These are phyloP conservation scores for Leucopsar rothschildi DNA, from an alignment of 2,113 vertebrate species.

Conservation along the genomic window DNA sequence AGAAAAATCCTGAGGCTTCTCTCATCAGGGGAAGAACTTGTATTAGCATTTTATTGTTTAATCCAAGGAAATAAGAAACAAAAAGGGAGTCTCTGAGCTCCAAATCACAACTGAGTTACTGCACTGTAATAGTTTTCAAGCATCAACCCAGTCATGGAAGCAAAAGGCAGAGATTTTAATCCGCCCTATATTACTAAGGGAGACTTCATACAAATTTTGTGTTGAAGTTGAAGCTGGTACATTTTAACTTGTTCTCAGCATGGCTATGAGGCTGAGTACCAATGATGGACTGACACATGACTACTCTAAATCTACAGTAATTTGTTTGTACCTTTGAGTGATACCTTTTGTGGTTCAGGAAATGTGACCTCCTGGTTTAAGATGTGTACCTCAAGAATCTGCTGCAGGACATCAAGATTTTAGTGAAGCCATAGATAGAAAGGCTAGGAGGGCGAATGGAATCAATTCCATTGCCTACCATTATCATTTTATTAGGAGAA, in stretches of 20 bases:
- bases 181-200: background rate
- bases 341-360: background rate
- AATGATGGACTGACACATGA: background rate
- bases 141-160: background rate
- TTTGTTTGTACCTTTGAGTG: background rate
- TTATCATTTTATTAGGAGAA: background rate
- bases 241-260: background rate
- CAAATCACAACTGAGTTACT: background rate
- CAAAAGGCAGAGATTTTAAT: background rate
- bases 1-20: background rate
- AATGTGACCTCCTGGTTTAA: background rate
- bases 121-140: background rate
- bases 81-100: background rate
- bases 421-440: background rate
- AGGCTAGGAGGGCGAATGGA: background rate
- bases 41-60: background rate
- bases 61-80: background rate
- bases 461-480: background rate
- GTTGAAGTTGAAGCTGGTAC: background rate
- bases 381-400: background rate
- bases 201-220: background rate
- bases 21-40: background rate
- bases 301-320: background rate
- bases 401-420: background rate
- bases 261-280: background rate